phyloP scores from a whole-genome alignment of 2,888 invertebrate genomes.

The Ectemnius continuus region DNA sequence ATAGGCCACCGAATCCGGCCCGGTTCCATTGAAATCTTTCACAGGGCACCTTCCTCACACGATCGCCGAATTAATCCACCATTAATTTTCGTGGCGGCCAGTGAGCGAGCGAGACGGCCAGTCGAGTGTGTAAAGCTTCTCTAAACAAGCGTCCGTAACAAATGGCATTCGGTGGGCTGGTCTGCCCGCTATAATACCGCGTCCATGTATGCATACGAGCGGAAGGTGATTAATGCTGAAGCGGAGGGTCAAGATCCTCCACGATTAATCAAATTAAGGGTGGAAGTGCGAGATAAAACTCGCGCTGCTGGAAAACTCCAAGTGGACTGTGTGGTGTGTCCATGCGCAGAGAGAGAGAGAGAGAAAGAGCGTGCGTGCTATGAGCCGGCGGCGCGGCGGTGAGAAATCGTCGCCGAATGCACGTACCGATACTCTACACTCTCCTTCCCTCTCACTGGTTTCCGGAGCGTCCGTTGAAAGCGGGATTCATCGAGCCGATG shows the following conservation, averaged over 20 bases:
- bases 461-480: slow-evolving; percentile 62
- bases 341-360: neutral
- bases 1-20: neutral
- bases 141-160: slow-evolving; percentile 76
- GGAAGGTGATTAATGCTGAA: slow-evolving; percentile 75
- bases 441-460: slow-evolving; percentile 17
- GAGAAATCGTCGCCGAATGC: slow-evolving; percentile 49
- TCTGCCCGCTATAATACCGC: slow-evolving; percentile 66
- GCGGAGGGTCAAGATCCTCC: slow-evolving; percentile 72
- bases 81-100: slow-evolving; percentile 70
- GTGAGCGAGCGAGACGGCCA: slow-evolving; percentile 61
- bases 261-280: slow-evolving; percentile 78
- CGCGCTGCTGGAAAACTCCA: slow-evolving; percentile 73
- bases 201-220: slow-evolving; percentile 76
- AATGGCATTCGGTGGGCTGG: slow-evolving; percentile 65
- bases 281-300: slow-evolving; percentile 76
- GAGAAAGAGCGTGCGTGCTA: neutral
- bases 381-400: slow-evolving; percentile 24
- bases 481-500: slow-evolving; percentile 45
- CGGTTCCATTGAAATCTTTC: slow-evolving; percentile 11
- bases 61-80: slow-evolving; percentile 76
- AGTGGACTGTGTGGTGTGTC: neutral
- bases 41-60: slow-evolving; percentile 29
- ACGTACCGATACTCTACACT: slow-evolving; percentile 16
- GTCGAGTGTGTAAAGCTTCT: slow-evolving; percentile 75